Conservation (phyloP, 2,113 vertebrate species). For the Ptilorrhoa leucosticta region DNA sequence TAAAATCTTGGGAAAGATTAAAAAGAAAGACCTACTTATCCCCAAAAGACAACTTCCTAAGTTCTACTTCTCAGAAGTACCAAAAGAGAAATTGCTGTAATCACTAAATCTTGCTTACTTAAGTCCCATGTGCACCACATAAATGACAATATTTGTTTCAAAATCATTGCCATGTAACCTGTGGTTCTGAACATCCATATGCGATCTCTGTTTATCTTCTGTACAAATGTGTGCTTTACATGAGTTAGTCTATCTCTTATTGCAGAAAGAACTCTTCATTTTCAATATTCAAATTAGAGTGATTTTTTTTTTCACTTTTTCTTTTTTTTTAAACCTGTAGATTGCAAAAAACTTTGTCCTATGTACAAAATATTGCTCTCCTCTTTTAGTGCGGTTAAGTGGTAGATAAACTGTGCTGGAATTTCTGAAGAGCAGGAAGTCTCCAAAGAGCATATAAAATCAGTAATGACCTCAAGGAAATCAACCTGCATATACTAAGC, state of each 20-base stretch:
- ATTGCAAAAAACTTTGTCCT: background rate
- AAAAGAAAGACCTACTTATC: background rate
- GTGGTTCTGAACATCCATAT: background rate
- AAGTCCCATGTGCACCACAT: background rate
- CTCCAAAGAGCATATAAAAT: constrained; percentile 18
- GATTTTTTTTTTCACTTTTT: background rate
- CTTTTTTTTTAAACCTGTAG: background rate
- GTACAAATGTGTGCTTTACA: background rate
- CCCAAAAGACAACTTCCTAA: background rate
- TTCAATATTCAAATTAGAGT: background rate
- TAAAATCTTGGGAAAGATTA: background rate
- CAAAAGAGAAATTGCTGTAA: background rate
- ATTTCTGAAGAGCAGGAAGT: background rate
- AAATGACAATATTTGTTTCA: background rate
- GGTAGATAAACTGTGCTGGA: background rate
- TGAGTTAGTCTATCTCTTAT: background rate
- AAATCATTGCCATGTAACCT: background rate
- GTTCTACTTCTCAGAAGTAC: no score
- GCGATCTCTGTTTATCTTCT: background rate
- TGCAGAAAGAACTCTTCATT: background rate
- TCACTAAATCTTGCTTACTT: background rate
- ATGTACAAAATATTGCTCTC: background rate
- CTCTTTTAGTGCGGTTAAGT: background rate
- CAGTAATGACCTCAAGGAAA: constrained; percentile 2
- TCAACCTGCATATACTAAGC: background rate